Evolutionary conservation across 2,113 vertebrate species (phyloP).

Genomic region (Marmota monax): DNA sequence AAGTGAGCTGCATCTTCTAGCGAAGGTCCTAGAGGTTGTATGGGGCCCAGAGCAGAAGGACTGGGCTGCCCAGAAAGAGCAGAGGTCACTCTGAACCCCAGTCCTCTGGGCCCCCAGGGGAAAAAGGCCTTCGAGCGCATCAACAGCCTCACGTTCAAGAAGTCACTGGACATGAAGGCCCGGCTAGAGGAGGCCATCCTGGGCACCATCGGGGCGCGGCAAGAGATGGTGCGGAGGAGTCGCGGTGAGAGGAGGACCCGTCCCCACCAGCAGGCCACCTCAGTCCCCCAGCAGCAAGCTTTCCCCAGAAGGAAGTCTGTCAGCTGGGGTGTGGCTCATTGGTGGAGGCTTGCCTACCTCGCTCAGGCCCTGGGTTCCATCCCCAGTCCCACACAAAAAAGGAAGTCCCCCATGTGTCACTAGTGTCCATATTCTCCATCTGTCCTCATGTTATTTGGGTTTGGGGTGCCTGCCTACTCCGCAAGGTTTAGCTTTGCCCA

Average conservation of each 20-base stretch:
- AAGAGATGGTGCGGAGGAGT: constrained; percentile 96
- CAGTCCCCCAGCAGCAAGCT: not conserved
- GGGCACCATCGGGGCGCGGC: constrained; percentile 94
- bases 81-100: not conserved
- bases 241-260: constrained; percentile 85
- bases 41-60: not conserved
- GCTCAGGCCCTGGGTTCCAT: not conserved
- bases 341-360: not conserved
- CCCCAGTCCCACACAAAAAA: not conserved
- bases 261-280: not conserved
- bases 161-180: constrained; percentile 97
- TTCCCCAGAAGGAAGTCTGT: not conserved
- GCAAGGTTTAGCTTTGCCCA: rapidly evolving
- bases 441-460: not conserved
- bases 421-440: rapidly evolving
- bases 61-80: not conserved
- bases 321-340: no score
- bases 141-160: constrained; percentile 96
- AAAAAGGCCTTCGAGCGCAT: constrained; percentile 93
- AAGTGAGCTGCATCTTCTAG: not conserved
- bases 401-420: not conserved
- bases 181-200: constrained; percentile 95
- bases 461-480: not conserved
- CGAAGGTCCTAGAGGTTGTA: not conserved
- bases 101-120: constrained; percentile 85